Evolutionary conservation across 2,113 vertebrate genomes (phyloP), one percentile per base, ranked within the genome.

Genomic region (Rhombomys opimus): DNA sequence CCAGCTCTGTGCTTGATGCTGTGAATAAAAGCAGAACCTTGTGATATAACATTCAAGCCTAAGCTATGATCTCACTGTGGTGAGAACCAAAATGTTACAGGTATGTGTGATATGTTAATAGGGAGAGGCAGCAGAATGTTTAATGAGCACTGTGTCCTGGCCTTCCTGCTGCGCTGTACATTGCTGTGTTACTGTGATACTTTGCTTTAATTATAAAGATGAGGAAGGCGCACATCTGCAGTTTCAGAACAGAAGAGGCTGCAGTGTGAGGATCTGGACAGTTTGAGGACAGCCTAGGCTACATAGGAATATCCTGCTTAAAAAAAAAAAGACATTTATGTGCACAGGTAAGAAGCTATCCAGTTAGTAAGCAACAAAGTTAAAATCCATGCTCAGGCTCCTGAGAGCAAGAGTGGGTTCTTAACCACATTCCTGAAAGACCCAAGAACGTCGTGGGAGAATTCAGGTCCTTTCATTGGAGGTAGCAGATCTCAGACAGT

Each of bases 21-120:
- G 10, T 8, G 2, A 22, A 72, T 14, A 59, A 73, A 65, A 61
- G 70, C 13, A 41, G 5, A 6, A 7, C 9, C 14, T 2, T 8
- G 12, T 0, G 4, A 67, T 1, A 1, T 1, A 30, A 22, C 54
- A 7, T 23, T 25, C 35, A 35, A 8, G 30, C 8, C n/a, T 4
- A 5, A 12, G 50, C 23, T 87, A 8, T 13, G 46, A 15, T 38
- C 13, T 23, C n/a, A 7, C 2, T 54, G 14, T 50, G 30, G 11
- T 3, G 18, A 94, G 50, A 70, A 59, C 35, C 38, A 81, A 73
- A 75, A 22, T 6, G 10, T 8, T 30, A 22, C 7, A 6, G 38
- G 18, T 46, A 5, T 54, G 9, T 54, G n/a, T 12, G 14, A 25
- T 6, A 61, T 17, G 27, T 78, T 73, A 13, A 63, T 4, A 23